Percentiles rank a stretch among this genome's conserved stretches.
These are phyloP conservation scores for Zaprionus nigranus DNA, from an alignment of 1,140 invertebrate species.

Conservation along the genomic window DNA sequence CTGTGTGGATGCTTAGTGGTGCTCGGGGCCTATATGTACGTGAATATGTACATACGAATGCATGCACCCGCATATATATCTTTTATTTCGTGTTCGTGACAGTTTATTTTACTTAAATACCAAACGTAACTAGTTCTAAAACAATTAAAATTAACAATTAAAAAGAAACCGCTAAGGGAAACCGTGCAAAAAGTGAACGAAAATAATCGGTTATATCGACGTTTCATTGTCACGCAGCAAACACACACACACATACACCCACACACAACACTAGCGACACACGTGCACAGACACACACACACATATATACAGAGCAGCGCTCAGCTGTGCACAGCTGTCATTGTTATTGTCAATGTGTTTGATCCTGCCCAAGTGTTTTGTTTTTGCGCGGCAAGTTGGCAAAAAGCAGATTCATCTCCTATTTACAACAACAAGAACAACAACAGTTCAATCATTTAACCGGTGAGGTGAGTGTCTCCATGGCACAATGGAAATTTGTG, in stretches of 20 bases:
- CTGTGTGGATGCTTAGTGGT: constrained; percentile 35
- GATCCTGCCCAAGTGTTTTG: constrained; percentile 54
- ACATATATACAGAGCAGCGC: constrained; percentile 30
- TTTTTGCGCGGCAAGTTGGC: constrained; percentile 40
- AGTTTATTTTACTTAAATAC: constrained; percentile 49
- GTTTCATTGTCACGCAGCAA: constrained; percentile 45
- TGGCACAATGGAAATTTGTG: constrained; percentile 6
- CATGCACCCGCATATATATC: constrained; percentile 36
- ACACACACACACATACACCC: constrained; percentile 9
- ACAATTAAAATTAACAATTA: constrained; percentile 34
- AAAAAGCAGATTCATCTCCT: constrained; percentile 17
- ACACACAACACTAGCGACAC: constrained; percentile 10
- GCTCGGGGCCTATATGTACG: constrained; percentile 37
- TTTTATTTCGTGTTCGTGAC: constrained; percentile 54
- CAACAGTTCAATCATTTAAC: constrained; percentile 42
- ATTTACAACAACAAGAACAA: constrained; percentile 32
- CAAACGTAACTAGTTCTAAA: constrained; percentile 31
- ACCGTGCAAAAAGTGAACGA: constrained; percentile 11
- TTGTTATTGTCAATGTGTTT: constrained; percentile 66
- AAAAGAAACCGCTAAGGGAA: constrained; percentile 20
- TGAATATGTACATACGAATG: constrained; percentile 40
- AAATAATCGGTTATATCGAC: constrained; percentile 51
- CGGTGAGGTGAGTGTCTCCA: constrained; percentile 34
- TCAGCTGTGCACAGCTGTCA: constrained; percentile 72
- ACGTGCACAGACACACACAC: constrained; percentile 32